Evolutionary conservation across 2,888 invertebrate species (phyloP).

Genomic region (Ophion slaviceki): DNA sequence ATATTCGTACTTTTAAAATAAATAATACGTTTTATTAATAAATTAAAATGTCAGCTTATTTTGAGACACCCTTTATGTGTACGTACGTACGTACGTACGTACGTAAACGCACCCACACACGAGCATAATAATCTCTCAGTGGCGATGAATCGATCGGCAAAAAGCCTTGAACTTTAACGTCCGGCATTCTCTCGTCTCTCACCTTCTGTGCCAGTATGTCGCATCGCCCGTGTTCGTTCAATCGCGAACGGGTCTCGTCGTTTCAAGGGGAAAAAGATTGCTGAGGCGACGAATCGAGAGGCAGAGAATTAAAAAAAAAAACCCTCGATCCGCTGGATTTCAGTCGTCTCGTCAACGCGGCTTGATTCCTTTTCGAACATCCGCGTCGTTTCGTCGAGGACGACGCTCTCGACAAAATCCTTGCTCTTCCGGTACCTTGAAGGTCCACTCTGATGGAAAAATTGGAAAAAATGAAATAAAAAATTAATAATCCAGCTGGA

Average conservation of each 20-base stretch:
- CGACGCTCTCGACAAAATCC: neutral
- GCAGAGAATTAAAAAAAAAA: neutral
- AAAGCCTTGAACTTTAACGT: conserved; percentile 75
- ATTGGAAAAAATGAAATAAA: too few relatives aligned
- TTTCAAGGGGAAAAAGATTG: neutral
- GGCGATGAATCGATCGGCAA: conserved; percentile 73
- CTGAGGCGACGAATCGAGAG: neutral
- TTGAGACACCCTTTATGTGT: neutral
- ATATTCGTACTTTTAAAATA: too few relatives aligned
- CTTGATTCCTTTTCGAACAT: neutral
- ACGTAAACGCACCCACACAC: conserved; percentile 27
- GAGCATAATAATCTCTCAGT: conserved; percentile 57
- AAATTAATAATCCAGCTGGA: neutral
- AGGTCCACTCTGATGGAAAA: neutral
- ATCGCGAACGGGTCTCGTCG: neutral
- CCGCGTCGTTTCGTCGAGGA: neutral
- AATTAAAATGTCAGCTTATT: too few relatives aligned
- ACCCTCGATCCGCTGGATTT: neutral
- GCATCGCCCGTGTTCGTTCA: conserved; percentile 12
- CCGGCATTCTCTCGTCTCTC: conserved; percentile 45
- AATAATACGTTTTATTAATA: too few relatives aligned
- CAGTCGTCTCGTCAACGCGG: neutral
- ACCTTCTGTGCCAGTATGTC: conserved; percentile 50
- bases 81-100: neutral
- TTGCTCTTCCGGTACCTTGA: neutral